Conservation (phyloP, 2,797 vertebrate genomes). For the Lepus oiostolus region DNA sequence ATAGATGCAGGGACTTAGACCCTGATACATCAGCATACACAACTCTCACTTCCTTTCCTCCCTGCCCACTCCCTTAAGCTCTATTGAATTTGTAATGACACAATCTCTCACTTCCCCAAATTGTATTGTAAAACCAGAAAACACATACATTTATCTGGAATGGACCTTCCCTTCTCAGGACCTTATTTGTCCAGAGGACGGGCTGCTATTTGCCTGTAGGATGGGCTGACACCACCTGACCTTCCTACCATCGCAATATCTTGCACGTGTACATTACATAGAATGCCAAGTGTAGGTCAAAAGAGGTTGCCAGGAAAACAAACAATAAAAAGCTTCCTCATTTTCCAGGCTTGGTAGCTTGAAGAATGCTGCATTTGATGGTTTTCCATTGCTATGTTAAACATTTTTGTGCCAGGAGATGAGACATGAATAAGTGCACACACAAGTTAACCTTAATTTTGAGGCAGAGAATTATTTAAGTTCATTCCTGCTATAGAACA, state of each 20-base stretch:
- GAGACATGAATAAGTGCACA: slow-evolving; percentile 68
- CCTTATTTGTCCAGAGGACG: slow-evolving; percentile 64
- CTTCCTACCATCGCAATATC: slow-evolving; percentile 66
- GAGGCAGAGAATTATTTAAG: slow-evolving; percentile 36
- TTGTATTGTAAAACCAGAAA: slow-evolving; percentile 74
- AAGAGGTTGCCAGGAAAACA: slow-evolving; percentile 61
- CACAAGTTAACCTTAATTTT: slow-evolving; percentile 61
- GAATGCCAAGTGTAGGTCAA: slow-evolving; percentile 65
- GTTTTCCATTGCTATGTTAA: slow-evolving; percentile 48
- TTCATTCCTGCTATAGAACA: neutral
- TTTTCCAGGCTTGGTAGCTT: slow-evolving; percentile 51
- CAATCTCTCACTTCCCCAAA: slow-evolving; percentile 69
- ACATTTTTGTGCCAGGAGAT: slow-evolving; percentile 19
- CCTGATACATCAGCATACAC: slow-evolving; percentile 60
- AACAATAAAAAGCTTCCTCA: slow-evolving; percentile 12
- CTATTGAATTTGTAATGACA: slow-evolving; percentile 71
- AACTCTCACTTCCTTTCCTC: slow-evolving; percentile 29
- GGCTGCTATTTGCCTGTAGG: neutral
- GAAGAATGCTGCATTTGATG: slow-evolving; percentile 58
- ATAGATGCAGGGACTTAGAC: slow-evolving; percentile 23
- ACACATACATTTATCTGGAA: slow-evolving; percentile 60
- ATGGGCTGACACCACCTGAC: slow-evolving; percentile 48
- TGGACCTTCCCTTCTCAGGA: slow-evolving; percentile 53
- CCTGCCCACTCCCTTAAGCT: slow-evolving; percentile 52
- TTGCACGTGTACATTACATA: slow-evolving; percentile 59